Conservation (phyloP, 35 echinoderm and acorn worm genomes). For the Diadema setosum region DNA sequence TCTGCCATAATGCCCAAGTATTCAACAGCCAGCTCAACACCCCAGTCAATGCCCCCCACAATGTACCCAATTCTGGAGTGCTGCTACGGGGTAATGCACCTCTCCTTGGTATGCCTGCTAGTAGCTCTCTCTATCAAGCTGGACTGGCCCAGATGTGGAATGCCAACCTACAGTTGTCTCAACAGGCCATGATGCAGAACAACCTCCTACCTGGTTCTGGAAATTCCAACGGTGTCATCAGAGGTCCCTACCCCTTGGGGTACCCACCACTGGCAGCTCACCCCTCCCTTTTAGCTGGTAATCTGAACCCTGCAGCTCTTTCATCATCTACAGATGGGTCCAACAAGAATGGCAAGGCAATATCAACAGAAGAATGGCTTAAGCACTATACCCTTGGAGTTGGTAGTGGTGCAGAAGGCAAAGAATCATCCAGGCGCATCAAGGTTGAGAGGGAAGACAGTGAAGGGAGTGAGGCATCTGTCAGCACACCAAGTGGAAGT, state of each 20-base stretch:
- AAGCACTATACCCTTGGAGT: slow-evolving; percentile 53
- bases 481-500: slow-evolving; percentile 71
- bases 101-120: slow-evolving; percentile 25
- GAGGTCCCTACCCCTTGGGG: slow-evolving; percentile 67
- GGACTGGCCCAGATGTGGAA: slow-evolving; percentile 91
- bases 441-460: slow-evolving; percentile 56
- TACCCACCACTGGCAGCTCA: slow-evolving; percentile 72
- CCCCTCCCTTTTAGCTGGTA: slow-evolving; percentile 29
- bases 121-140: slow-evolving; percentile 64
- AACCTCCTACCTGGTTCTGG: slow-evolving; percentile 63
- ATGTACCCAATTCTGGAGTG: slow-evolving; percentile 14
- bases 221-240: slow-evolving; percentile 27
- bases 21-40: slow-evolving; percentile 60
- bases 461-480: slow-evolving; percentile 71
- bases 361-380: slow-evolving; percentile 70
- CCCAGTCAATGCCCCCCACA: slow-evolving; percentile 7
- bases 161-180: slow-evolving; percentile 75
- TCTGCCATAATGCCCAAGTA: slow-evolving; percentile 74
- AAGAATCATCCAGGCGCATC: background rate
- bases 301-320: slow-evolving; percentile 2
- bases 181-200: slow-evolving; percentile 75
- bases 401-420: background rate
- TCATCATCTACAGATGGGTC: background rate
- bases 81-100: slow-evolving; percentile 27
- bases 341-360: background rate